These are phyloP conservation scores for Lasioglossum marginatum DNA, from an alignment of 2,888 invertebrate genomes.

Conservation along the genomic window DNA sequence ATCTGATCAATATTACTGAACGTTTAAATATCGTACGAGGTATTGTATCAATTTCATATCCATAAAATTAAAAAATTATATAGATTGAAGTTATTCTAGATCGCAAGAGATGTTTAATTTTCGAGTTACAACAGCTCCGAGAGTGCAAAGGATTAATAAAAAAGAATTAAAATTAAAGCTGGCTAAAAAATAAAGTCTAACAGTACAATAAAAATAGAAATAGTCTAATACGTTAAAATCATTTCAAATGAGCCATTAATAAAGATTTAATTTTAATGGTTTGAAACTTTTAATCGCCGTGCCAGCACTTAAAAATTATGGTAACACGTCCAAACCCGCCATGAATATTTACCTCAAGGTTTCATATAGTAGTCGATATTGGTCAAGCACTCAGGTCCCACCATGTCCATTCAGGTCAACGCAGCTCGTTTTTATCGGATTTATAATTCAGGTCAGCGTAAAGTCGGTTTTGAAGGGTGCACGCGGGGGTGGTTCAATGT, in stretches of 20 bases:
- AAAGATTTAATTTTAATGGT: neutral
- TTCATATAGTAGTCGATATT: constrained; percentile 7
- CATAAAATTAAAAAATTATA: too few relatives aligned
- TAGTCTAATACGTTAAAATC: neutral
- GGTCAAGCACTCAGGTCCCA: constrained; percentile 13
- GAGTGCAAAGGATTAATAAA: too few relatives aligned
- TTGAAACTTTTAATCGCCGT: neutral
- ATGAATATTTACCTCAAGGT: constrained; percentile 17
- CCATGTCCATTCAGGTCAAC: constrained; percentile 32
- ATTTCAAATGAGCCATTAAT: neutral
- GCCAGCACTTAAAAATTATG: neutral
- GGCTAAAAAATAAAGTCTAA: neutral
- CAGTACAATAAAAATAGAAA: neutral
- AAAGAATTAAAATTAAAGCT: too few relatives aligned
- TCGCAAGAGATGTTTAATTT: too few relatives aligned
- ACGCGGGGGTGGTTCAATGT: constrained; percentile 15
- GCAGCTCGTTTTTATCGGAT: constrained; percentile 33
- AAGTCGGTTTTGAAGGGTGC: constrained; percentile 25
- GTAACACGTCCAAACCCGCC: neutral
- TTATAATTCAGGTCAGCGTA: constrained; percentile 35
- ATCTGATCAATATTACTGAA: too few relatives aligned
- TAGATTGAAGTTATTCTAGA: too few relatives aligned
- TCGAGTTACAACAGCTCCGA: too few relatives aligned
- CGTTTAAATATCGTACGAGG: too few relatives aligned
- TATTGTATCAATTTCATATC: too few relatives aligned